A percentile compares a stretch with the other conserved stretches of the same genome.
These are phyloP conservation scores for Zootoca vivipara DNA, from an alignment of 2,113 vertebrate species.

Conservation along the genomic window DNA sequence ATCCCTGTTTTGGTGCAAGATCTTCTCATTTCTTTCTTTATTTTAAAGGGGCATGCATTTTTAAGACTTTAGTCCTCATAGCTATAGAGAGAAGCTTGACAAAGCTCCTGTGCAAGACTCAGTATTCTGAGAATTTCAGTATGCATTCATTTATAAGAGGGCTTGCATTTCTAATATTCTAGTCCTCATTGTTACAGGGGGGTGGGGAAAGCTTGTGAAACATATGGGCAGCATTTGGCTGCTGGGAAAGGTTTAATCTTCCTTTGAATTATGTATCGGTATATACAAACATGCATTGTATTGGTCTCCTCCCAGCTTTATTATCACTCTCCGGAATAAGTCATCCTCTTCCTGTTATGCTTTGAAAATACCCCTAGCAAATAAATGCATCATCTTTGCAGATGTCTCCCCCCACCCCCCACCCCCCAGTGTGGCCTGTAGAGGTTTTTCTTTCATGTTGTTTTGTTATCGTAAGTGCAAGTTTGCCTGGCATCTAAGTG, in stretches of 20 bases:
- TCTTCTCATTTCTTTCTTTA: no score
- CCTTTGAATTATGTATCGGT: background rate
- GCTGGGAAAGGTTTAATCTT: background rate
- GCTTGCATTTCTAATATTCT: background rate
- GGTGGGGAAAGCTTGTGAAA: background rate
- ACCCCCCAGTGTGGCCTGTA: background rate
- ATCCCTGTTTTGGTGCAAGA: background rate
- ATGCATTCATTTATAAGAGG: background rate
- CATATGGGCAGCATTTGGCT: background rate
- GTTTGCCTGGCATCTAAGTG: conserved; percentile 24
- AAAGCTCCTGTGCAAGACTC: no score
- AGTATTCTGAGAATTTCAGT: no score
- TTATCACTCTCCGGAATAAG: background rate
- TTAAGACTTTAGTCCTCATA: background rate
- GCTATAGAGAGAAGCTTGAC: background rate
- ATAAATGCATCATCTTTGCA: conserved; percentile 33
- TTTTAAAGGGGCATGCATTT: background rate
- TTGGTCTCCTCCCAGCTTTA: conserved; percentile 8
- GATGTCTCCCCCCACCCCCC: background rate
- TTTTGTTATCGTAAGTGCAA: conserved; percentile 37
- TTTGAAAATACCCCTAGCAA: background rate
- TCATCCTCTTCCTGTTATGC: conserved; percentile 30
- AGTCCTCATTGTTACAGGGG: background rate
- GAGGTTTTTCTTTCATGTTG: conserved; percentile 7
- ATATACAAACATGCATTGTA: background rate